These are phyloP conservation scores for Lucilia sericata DNA, from an alignment of 1,140 invertebrate genomes.

Conservation along the genomic window DNA sequence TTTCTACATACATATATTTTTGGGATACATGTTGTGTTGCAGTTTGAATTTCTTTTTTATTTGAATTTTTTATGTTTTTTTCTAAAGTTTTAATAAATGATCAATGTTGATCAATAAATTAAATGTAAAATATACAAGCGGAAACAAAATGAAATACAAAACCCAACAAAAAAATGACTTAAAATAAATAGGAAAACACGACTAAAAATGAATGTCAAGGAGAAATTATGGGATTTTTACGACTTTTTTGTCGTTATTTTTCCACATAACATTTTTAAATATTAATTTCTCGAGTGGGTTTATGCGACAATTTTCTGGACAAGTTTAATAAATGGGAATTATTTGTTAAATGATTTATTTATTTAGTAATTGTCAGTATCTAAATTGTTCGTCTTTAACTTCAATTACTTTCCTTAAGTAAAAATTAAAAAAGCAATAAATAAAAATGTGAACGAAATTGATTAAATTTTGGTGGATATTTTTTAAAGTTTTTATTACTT, in stretches of 20 bases:
- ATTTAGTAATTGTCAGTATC: too few relatives aligned
- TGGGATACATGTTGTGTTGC: neutral
- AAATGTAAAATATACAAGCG: neutral
- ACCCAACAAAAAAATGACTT: neutral
- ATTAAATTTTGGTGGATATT: too few relatives aligned
- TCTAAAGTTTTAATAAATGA: neutral
- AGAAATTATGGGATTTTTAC: neutral
- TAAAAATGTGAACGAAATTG: too few relatives aligned
- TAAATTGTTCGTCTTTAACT: too few relatives aligned
- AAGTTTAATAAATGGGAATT: too few relatives aligned
- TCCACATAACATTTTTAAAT: too few relatives aligned
- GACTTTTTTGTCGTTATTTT: neutral
- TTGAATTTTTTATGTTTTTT: neutral
- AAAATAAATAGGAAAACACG: neutral
- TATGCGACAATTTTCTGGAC: too few relatives aligned
- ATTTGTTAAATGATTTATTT: too few relatives aligned
- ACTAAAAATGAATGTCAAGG: slow-evolving; percentile 10
- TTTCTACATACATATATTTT: neutral
- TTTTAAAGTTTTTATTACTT: too few relatives aligned
- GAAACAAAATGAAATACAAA: neutral
- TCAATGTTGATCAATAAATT: slow-evolving; percentile 27
- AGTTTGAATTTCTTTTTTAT: neutral
- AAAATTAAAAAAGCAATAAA: too few relatives aligned
- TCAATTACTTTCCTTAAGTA: too few relatives aligned
- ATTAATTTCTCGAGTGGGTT: too few relatives aligned